These are phyloP conservation scores for Drosophila biarmipes DNA, from an alignment of 1,140 invertebrate genomes.

Conservation along the genomic window DNA sequence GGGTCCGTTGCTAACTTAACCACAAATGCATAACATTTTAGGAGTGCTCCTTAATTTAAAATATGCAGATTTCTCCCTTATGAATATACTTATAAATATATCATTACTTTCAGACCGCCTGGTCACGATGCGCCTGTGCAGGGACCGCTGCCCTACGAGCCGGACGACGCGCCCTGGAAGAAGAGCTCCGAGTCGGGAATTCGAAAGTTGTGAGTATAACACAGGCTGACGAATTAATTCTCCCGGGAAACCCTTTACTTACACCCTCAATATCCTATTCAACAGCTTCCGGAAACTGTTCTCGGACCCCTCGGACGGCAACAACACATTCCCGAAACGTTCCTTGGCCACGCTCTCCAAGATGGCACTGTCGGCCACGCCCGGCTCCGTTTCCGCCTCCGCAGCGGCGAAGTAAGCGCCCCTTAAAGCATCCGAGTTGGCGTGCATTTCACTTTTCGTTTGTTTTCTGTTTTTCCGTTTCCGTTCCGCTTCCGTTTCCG, in stretches of 20 bases:
- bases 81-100: too few relatives aligned
- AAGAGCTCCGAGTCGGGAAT: constrained; percentile 93
- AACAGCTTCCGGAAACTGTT: constrained; percentile 89
- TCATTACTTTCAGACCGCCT: constrained; percentile 59
- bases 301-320: constrained; percentile 88
- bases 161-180: constrained; percentile 97
- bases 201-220: constrained; percentile 94
- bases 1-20: not conserved
- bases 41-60: too few relatives aligned
- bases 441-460: constrained; percentile 51
- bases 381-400: constrained; percentile 60
- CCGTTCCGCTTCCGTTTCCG: constrained; percentile 7
- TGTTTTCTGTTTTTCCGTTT: constrained; percentile 47
- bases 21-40: not conserved
- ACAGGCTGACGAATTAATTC: not conserved
- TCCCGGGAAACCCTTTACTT: not conserved
- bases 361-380: constrained; percentile 87
- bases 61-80: too few relatives aligned
- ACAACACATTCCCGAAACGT: constrained; percentile 88
- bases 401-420: constrained; percentile 72
- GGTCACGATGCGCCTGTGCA: constrained; percentile 94
- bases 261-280: not conserved
- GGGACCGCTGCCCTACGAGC: constrained; percentile 97
- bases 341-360: constrained; percentile 90
- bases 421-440: constrained; percentile 48